A percentile compares a stretch with the other conserved stretches of the same genome.
phyloP scores from a whole-genome alignment of 1,140 invertebrate genomes.

The Geopemphigus sp. region DNA sequence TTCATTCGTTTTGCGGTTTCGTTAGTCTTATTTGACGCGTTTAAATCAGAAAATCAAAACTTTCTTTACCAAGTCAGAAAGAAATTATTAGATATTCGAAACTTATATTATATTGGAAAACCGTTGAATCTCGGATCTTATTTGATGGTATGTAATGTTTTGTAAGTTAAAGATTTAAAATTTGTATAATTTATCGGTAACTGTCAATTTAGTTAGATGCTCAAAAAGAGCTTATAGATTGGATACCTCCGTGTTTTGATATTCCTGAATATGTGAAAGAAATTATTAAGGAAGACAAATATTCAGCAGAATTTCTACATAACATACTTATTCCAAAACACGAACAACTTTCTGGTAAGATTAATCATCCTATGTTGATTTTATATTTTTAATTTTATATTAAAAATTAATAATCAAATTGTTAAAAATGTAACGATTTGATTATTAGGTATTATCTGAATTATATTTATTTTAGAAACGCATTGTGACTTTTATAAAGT shows the following conservation, averaged over 20 bases:
- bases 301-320: conserved; percentile 57
- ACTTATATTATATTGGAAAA: conserved; percentile 69
- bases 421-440: neutral
- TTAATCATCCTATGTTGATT: conserved; percentile 50
- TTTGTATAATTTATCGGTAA: neutral
- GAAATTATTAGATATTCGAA: conserved; percentile 77
- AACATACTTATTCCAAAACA: conserved; percentile 56
- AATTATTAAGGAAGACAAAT: conserved; percentile 49
- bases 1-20: conserved; percentile 80
- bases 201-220: conserved; percentile 2
- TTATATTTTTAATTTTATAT: neutral
- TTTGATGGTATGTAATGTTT: conserved; percentile 55
- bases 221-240: conserved; percentile 56
- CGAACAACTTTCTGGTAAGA: conserved; percentile 57
- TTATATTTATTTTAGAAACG: neutral
- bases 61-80: conserved; percentile 72
- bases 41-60: conserved; percentile 71
- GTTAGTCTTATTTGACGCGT: conserved; percentile 70
- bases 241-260: conserved; percentile 61
- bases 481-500: too few relatives aligned
- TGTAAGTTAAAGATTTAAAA: neutral
- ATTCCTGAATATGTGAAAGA: conserved; percentile 53
- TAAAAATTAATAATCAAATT: neutral
- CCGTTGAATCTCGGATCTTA: conserved; percentile 58
- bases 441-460: neutral